phyloP scores from a whole-genome alignment of 2,113 vertebrate genomes.

The Oplegnathus fasciatus region DNA sequence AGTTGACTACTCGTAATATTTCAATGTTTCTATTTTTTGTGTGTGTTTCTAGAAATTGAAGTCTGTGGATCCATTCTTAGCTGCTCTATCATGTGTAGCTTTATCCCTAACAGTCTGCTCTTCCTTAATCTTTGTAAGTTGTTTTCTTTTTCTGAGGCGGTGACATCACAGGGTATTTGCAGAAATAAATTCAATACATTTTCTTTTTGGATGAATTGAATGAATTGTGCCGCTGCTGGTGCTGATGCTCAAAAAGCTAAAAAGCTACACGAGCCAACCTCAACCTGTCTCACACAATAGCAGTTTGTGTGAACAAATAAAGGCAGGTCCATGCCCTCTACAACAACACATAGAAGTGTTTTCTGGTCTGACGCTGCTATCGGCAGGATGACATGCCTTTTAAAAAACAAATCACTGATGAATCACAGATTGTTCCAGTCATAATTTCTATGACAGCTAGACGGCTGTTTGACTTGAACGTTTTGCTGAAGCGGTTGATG shows the following conservation, averaged over 20 bases:
- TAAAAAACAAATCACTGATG: too few species aligned
- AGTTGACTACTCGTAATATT: background rate
- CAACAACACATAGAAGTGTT: too few species aligned
- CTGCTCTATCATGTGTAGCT: background rate
- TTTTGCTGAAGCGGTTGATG: background rate
- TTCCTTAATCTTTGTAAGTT: background rate
- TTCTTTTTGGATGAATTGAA: background rate
- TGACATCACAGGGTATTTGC: background rate
- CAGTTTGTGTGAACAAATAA: background rate
- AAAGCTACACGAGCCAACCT: background rate
- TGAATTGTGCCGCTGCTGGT: background rate
- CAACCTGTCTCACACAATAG: background rate
- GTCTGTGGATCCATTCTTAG: slow-evolving; percentile 4
- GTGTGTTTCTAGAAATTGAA: background rate
- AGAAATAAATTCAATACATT: background rate
- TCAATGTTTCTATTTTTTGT: background rate
- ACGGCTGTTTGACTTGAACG: background rate
- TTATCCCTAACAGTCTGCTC: background rate
- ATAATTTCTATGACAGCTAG: background rate
- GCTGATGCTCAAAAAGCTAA: background rate
- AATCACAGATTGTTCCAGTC: background rate
- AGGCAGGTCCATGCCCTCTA: background rate
- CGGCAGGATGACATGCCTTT: too few species aligned
- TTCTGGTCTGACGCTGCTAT: background rate
- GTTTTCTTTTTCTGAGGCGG: background rate